Evolutionary conservation across 2,797 vertebrate genomes (phyloP), one percentile per base, ranked within the genome.

Genomic region (Spheniscus humboldti): DNA sequence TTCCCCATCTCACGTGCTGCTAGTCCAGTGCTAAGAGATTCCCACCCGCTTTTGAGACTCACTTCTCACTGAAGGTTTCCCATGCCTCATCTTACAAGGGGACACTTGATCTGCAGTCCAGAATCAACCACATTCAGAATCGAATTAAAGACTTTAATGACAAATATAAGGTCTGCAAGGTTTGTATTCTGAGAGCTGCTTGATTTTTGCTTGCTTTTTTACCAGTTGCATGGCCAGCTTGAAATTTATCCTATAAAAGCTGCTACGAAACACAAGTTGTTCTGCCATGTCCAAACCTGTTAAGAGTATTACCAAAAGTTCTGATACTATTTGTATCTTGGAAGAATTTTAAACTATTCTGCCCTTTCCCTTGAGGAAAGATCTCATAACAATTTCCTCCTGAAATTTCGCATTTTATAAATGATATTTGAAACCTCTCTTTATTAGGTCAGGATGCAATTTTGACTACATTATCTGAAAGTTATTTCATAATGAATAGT

Each of bases 301-400:
- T 78, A 52, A 82, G 69, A 86, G 92, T 86, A 83, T 68, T 90
- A 80, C 60, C 74, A 7, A 62, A 59, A 81, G 13, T 13, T 52
- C 86, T 56, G 59, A 63, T 45, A 30, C 81, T 71, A 2, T 82
- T 79, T 91, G 71, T 20, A 60, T 33, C 81, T 52, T 93, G 86
- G 81, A 92, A 76, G 59, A 67, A 73, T 77, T 89, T 83, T 1
- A 15, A 53, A 33, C 71, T 64, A 2, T 39, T 67, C 92, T 92
- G 52, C 48, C 84, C 78, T 45, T 56, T 76, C 94, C 84, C 92
- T 60, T 31, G 84, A 92, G 92, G 84, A 67, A 92, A 94, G 91
- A 92, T n/a, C 94, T 95, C 91, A 77, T 76, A 77, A 69, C 63
- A 31, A 62, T 22, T 91, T 88, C 92, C 85, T 95, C 81, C 82